Conservation (phyloP, 2,888 invertebrate species). For the Lydus trimaculatus region DNA sequence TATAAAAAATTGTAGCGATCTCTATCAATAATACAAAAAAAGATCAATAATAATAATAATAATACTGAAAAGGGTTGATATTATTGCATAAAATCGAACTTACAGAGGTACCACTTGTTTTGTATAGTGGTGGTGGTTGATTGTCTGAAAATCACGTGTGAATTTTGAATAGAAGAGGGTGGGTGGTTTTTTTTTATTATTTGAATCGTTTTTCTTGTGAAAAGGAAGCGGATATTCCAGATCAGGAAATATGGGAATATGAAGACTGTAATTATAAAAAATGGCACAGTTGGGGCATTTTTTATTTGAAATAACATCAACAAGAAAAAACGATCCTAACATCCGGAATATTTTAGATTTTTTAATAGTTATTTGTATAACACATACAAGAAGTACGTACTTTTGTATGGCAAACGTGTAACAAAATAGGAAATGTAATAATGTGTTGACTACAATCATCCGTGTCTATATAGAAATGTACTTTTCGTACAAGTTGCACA, state of each 20-base stretch:
- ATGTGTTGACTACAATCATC: too few species aligned
- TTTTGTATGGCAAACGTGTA: too few species aligned
- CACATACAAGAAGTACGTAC: slow-evolving; percentile 1
- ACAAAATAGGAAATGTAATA: too few species aligned
- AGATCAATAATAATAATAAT: slow-evolving; percentile 10
- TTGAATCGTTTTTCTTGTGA: background rate
- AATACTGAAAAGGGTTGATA: slow-evolving; percentile 19
- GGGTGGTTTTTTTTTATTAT: slow-evolving; percentile 12
- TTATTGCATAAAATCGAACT: background rate
- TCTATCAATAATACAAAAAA: background rate
- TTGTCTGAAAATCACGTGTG: slow-evolving; percentile 21
- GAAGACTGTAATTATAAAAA: slow-evolving; percentile 26
- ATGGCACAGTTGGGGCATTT: background rate
- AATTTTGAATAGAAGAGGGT: slow-evolving; percentile 20
- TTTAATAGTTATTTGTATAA: background rate
- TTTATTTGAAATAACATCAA: background rate
- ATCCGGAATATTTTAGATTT: background rate
- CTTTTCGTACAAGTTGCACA: background rate
- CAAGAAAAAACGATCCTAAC: slow-evolving; percentile 7
- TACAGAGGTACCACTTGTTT: background rate
- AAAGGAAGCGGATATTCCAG: slow-evolving; percentile 36
- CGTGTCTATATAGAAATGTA: too few species aligned
- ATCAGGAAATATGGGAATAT: slow-evolving; percentile 36
- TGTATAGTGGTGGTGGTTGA: background rate
- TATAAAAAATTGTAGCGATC: background rate